Evolutionary conservation across 2,888 invertebrate genomes (phyloP).

Genomic region (Tipula vernalis): DNA sequence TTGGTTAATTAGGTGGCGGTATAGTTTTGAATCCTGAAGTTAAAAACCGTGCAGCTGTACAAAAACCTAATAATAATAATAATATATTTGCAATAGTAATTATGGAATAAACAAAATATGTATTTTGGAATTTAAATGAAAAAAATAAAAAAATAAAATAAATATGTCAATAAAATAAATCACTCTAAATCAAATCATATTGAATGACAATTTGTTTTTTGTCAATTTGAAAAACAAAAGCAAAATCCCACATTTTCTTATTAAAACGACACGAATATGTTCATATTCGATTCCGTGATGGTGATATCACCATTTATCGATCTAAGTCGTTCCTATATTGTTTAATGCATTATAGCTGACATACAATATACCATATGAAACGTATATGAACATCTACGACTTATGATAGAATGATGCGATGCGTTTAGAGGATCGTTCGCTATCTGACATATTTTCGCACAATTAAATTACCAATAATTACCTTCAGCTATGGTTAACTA

Average conservation of each 20-base stretch:
- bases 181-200: not conserved
- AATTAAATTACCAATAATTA: not conserved
- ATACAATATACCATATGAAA: not conserved
- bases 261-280: not conserved
- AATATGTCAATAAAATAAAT: not conserved
- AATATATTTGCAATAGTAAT: not conserved
- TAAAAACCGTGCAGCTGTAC: no score
- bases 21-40: no score
- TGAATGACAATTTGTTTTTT: not conserved
- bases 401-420: not conserved
- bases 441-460: not conserved
- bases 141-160: no score
- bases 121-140: not conserved
- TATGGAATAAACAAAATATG: not conserved
- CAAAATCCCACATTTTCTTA: not conserved
- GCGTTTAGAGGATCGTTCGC: not conserved
- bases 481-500: not conserved
- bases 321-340: not conserved
- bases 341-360: not conserved
- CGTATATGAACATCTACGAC: not conserved
- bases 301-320: not conserved
- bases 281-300: not conserved
- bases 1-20: no score
- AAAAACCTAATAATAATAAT: no score
- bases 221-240: not conserved